These are phyloP conservation scores for Criorhina ranunculi DNA, from an alignment of 2,888 invertebrate species.

Conservation along the genomic window DNA sequence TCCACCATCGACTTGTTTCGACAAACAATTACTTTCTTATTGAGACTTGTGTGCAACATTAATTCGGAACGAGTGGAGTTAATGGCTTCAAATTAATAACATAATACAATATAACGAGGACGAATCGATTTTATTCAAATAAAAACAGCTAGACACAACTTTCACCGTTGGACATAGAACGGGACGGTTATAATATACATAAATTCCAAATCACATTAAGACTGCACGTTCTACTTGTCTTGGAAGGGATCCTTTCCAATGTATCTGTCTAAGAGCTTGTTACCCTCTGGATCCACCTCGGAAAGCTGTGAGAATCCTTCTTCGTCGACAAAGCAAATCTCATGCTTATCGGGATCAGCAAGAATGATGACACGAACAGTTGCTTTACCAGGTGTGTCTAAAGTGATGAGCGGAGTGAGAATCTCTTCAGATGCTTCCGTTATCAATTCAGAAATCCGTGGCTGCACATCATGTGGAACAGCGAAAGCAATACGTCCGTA, in stretches of 20 bases:
- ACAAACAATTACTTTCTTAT: conserved; percentile 13
- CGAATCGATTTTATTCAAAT: conserved; percentile 59
- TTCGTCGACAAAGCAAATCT: conserved; percentile 99
- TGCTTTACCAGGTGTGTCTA: conserved; percentile 99
- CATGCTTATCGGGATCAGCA: conserved; percentile 98
- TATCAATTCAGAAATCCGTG: conserved; percentile 90
- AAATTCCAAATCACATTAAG: conserved; percentile 8
- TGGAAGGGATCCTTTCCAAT: conserved; percentile 86
- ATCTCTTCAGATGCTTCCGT: conserved; percentile 90
- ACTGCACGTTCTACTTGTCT: conserved; percentile 75
- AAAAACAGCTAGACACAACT: conserved; percentile 28
- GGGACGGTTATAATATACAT: not conserved
- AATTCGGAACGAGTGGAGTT: not conserved
- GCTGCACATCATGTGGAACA: conserved; percentile 91
- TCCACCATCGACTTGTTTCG: not conserved
- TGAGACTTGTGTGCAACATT: conserved; percentile 7
- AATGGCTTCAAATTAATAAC: conserved; percentile 36
- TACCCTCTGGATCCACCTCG: conserved; percentile 92
- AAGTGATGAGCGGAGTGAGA: conserved; percentile 94
- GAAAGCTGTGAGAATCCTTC: conserved; percentile 96
- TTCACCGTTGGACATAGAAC: conserved; percentile 20
- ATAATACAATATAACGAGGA: conserved; percentile 9
- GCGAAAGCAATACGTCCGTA: conserved; percentile 98
- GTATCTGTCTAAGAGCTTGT: conserved; percentile 90
- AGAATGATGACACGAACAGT: conserved; percentile 98